Conservation (phyloP, 2,113 vertebrate species). For the Psephotus haematonotus region DNA sequence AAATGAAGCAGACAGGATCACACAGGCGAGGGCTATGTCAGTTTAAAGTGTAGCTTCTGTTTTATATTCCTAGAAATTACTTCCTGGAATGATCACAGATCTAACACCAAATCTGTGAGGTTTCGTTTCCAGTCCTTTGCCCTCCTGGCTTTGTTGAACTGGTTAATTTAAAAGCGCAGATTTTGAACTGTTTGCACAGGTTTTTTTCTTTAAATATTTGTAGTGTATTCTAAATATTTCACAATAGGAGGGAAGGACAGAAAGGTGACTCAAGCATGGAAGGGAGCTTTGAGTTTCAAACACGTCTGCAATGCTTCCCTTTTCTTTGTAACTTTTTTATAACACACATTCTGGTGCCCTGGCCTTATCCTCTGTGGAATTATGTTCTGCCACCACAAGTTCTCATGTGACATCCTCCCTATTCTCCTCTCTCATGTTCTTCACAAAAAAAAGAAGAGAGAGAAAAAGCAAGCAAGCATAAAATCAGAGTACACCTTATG, state of each 20-base stretch:
- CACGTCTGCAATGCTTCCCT: background rate
- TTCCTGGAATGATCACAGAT: background rate
- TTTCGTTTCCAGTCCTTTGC: background rate
- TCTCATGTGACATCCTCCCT: background rate
- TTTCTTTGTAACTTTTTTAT: background rate
- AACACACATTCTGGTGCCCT: background rate
- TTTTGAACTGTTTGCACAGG: background rate
- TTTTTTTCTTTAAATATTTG: constrained; percentile 59
- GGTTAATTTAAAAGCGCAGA: background rate
- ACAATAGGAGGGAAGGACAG: constrained; percentile 20
- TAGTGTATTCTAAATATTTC: constrained; percentile 46
- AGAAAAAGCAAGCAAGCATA: background rate
- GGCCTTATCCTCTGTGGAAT: background rate
- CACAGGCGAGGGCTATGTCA: rapidly evolving
- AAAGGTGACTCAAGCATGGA: background rate
- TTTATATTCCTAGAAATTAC: background rate
- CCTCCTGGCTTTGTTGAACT: background rate
- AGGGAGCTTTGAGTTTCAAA: background rate
- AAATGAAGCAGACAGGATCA: background rate
- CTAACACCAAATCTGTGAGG: background rate
- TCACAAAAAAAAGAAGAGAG: background rate
- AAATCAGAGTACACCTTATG: background rate
- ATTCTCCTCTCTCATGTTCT: background rate
- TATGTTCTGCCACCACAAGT: background rate
- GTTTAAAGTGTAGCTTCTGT: background rate